Conservation (phyloP, 2,888 invertebrate genomes). For the Ceramica pisi region DNA sequence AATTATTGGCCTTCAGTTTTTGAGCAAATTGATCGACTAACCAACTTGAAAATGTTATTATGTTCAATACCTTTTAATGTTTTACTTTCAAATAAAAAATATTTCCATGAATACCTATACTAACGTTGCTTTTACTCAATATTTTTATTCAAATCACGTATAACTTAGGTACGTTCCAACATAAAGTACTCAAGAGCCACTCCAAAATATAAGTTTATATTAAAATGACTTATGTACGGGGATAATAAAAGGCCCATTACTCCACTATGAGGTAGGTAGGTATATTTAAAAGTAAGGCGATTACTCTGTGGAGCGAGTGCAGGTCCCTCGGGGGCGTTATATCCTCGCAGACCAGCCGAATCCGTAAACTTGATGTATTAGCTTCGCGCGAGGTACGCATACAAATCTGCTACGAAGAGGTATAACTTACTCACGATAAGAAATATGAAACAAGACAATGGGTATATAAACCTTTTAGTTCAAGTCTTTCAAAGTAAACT, state of each 20-base stretch:
- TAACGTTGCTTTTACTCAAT: not conserved
- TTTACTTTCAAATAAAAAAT: not conserved
- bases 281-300: slow-evolving; percentile 50
- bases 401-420: slow-evolving; percentile 49
- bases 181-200: not conserved
- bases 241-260: slow-evolving; percentile 42
- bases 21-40: not conserved
- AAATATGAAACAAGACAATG: slow-evolving; percentile 13
- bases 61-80: not conserved
- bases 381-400: slow-evolving; percentile 43
- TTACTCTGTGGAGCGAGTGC: slow-evolving; percentile 34
- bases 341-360: slow-evolving; percentile 37
- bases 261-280: slow-evolving; percentile 16
- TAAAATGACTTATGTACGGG: slow-evolving; percentile 11
- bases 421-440: slow-evolving; percentile 34
- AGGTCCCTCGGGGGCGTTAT: slow-evolving; percentile 35
- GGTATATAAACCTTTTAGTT: slow-evolving; percentile 8
- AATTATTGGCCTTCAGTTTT: too few species aligned
- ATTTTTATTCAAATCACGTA: slow-evolving; percentile 10
- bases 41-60: not conserved
- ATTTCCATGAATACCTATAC: slow-evolving; percentile 2
- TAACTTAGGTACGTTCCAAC: not conserved
- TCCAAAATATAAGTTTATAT: slow-evolving; percentile 31
- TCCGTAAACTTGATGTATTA: slow-evolving; percentile 54
- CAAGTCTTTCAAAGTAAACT: not conserved